Percentiles rank a stretch among this genome's conserved stretches.
Conservation (phyloP, 2,888 invertebrate species). For the Leptinotarsa tumamoca region DNA sequence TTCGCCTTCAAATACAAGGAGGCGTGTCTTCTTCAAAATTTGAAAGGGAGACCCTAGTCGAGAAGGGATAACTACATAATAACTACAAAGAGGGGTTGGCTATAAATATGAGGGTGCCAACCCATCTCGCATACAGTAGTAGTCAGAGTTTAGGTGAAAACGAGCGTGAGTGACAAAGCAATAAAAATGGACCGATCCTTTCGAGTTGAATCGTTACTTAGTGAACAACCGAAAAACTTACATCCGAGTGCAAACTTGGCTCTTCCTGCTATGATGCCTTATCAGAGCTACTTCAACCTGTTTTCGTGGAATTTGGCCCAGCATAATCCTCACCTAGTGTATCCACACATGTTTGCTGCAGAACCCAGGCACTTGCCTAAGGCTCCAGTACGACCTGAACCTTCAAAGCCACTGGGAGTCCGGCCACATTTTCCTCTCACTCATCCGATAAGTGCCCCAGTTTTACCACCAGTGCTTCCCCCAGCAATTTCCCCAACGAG, state of each 20-base stretch:
- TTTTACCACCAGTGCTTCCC: constrained; percentile 33
- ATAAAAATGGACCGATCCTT: constrained; percentile 84
- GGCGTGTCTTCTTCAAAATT: not conserved
- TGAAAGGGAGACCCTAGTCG: not conserved
- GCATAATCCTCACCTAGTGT: constrained; percentile 61
- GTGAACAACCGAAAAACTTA: constrained; percentile 71
- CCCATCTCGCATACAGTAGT: too few relatives aligned
- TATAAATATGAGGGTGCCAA: too few relatives aligned
- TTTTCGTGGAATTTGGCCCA: constrained; percentile 75
- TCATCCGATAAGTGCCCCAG: constrained; percentile 7
- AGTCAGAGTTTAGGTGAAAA: too few relatives aligned
- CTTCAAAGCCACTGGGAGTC: constrained; percentile 53
- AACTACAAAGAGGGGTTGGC: too few relatives aligned
- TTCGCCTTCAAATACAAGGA: too few relatives aligned
- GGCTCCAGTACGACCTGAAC: constrained; percentile 32
- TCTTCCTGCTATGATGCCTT: constrained; percentile 71
- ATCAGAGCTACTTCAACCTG: constrained; percentile 74
- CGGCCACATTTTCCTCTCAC: constrained; percentile 19
- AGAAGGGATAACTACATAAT: too few relatives aligned
- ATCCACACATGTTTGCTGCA: constrained; percentile 57
- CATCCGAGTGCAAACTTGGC: constrained; percentile 64
- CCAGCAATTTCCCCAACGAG: constrained; percentile 49
- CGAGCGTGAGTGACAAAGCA: constrained; percentile 26
- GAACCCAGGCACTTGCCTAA: constrained; percentile 39
- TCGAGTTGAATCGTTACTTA: constrained; percentile 83